A percentile compares a stretch with the other conserved stretches of the same genome.
Conservation (phyloP, 2,888 invertebrate genomes). For the Erpobdella octoculata region DNA sequence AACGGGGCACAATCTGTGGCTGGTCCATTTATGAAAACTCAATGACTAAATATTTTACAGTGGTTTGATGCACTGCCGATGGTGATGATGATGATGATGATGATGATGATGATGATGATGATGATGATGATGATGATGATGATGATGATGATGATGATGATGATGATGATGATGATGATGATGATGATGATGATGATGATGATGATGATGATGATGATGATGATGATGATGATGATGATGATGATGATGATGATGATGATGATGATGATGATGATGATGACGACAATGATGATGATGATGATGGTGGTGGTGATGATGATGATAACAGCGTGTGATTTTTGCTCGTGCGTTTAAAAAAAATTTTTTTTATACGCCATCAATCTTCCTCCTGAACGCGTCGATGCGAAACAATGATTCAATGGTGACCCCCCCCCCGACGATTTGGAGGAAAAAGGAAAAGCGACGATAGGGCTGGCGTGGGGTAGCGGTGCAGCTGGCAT, state of each 20-base stretch:
- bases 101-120: neutral
- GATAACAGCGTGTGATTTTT: neutral
- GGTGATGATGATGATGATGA: neutral
- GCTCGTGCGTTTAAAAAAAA: no score
- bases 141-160: neutral
- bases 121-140: neutral
- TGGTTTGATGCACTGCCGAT: neutral
- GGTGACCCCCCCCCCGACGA: no score
- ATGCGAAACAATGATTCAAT: no score
- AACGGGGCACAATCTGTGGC: neutral
- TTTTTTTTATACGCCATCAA: no score
- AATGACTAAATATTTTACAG: neutral
- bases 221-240: neutral
- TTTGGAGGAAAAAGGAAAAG: no score
- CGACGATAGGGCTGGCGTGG: no score
- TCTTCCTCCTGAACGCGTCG: no score
- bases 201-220: neutral
- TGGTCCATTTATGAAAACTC: no score
- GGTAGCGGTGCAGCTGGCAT: no score
- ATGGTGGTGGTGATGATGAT: neutral
- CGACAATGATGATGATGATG: constrained; percentile 3
- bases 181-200: neutral
- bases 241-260: constrained; percentile 25
- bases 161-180: neutral
- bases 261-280: constrained; percentile 25